phyloP scores from a whole-genome alignment of 1,140 invertebrate species.

The Microplitis mediator region DNA sequence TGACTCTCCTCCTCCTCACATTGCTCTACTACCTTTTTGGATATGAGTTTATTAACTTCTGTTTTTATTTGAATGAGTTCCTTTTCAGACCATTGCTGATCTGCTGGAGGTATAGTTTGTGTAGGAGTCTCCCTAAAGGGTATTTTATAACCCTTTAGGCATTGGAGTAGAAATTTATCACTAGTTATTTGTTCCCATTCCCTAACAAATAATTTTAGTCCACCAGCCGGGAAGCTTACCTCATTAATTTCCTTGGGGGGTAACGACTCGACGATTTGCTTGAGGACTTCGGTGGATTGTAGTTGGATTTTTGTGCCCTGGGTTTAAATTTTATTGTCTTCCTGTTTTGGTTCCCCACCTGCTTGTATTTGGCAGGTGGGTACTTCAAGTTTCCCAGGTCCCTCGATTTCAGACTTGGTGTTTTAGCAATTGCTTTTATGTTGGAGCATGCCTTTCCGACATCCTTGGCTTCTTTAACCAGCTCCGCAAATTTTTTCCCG shows the following conservation, averaged over 20 bases:
- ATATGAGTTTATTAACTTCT: background rate
- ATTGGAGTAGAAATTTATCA: constrained; percentile 23
- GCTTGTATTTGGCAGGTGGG: too few species aligned
- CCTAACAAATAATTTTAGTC: background rate
- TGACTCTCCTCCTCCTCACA: too few species aligned
- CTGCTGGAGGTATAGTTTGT: background rate
- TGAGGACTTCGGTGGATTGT: background rate
- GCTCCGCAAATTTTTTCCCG: too few species aligned
- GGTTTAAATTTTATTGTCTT: constrained; percentile 3
- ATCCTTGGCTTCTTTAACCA: too few species aligned
- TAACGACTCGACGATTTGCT: background rate
- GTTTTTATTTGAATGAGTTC: background rate
- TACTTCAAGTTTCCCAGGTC: too few species aligned
- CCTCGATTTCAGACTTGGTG: too few species aligned
- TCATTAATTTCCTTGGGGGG: background rate
- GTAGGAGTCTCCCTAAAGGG: background rate
- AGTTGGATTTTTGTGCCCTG: background rate
- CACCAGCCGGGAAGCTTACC: constrained; percentile 6
- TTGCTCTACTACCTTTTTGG: background rate
- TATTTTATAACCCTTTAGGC: background rate
- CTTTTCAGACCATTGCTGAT: background rate
- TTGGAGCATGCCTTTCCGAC: too few species aligned
- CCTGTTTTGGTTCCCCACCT: too few species aligned
- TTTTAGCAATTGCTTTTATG: too few species aligned
- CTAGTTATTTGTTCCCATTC: constrained; percentile 20